Base-by-base conservation (phyloP, 1,140 invertebrate genomes). In the Atta cephalotes region DNA sequence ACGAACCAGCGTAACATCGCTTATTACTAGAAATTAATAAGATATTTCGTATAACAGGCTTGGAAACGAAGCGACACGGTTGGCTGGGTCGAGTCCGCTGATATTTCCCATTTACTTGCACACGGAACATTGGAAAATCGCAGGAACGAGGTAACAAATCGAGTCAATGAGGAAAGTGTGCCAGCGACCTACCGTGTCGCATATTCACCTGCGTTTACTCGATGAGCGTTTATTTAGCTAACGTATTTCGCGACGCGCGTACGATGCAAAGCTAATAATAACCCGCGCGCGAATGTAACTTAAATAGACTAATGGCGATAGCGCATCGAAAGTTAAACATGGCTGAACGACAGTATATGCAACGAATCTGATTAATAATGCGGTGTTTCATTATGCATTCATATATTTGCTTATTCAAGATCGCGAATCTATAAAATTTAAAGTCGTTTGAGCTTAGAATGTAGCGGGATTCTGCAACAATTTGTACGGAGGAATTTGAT, bases 121-220 rank as follows among this genome's bases (percentile, higher is more conserved):
- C 79, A 39, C 68, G 68, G 39, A 49, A 35, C 80, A 74, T 84
- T 60, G 79, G 86, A 88, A 89, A 89, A 85, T 84, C 85, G 90
- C 86, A 56, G 85, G 90, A 92, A 92, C 91, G 92, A 93, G 79
- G 92, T 89, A 71, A 90, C 87, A 90, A 88, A 93, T 92, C 87
- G 89, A 56, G 88, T 86, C 88, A 92, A 87, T 80, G 89, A 93
- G 89, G 93, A 94, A 95, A 95, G 95, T 94, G 92, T 94, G 94
- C 90, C 94, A 94, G 87, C 91, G 92, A 95, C 92, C 92, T 92
- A 91, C 91, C 90, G 90, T 92, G 58, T 63, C 81, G 65, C 88
- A 84, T 72, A 87, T 91, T 74, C 70, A 81, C 80, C 65, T 81
- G 86, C 25, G 60, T 62, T 35, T 49, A 25, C 66, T 77, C 39